Percentiles rank a stretch among this genome's conserved stretches.
These are phyloP conservation scores for Dicyrtoma fusca DNA, from an alignment of 2,888 invertebrate genomes.

Conservation along the genomic window DNA sequence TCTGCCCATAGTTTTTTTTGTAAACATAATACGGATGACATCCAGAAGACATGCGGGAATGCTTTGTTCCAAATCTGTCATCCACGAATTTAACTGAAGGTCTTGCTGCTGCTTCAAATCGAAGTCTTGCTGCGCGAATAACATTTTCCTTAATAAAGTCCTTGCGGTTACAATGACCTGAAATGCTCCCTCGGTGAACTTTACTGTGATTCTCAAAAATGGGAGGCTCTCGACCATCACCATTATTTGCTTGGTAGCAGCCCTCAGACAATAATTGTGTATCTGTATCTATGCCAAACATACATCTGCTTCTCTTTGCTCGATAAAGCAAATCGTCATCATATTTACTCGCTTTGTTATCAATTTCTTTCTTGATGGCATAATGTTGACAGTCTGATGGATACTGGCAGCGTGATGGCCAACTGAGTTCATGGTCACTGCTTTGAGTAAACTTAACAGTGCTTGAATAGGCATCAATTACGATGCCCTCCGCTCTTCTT, in stretches of 20 bases:
- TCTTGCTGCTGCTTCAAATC: background rate
- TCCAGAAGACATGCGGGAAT: background rate
- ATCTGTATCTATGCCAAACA: too few species aligned
- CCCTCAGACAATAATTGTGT: too few species aligned
- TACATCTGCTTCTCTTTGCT: too few species aligned
- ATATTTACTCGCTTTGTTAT: too few species aligned
- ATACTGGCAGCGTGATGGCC: too few species aligned
- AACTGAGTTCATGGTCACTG: too few species aligned
- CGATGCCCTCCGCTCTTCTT: conserved; percentile 10
- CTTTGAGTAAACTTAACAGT: background rate
- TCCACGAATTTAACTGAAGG: conserved; percentile 13
- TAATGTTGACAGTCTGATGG: too few species aligned
- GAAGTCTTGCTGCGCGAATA: background rate
- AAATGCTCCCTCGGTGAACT: too few species aligned
- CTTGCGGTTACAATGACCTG: background rate
- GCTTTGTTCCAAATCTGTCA: conserved; percentile 22
- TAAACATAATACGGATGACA: background rate
- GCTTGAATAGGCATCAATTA: conserved; percentile 13
- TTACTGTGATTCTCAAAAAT: too few species aligned
- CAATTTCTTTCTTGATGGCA: too few species aligned
- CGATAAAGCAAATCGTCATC: too few species aligned
- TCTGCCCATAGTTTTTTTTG: conserved; percentile 21
- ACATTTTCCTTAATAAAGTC: conserved; percentile 7
- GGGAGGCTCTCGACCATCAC: background rate
- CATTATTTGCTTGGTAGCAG: too few species aligned